These are phyloP conservation scores for Echinometra lucunter DNA, from an alignment of 53 echinoderm and acorn worm species.

Conservation along the genomic window DNA sequence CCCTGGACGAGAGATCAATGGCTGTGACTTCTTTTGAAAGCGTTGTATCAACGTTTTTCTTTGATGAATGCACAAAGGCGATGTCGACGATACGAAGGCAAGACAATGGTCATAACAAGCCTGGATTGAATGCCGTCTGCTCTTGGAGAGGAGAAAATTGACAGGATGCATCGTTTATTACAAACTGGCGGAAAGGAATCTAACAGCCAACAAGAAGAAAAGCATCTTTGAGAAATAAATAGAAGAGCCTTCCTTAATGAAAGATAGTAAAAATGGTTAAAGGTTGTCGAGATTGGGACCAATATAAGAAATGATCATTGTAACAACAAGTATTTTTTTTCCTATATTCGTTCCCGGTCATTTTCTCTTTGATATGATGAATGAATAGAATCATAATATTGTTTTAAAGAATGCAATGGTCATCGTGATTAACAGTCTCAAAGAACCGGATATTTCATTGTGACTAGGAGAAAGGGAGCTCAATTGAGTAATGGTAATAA, in stretches of 20 bases:
- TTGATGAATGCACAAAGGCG: conserved; percentile 68
- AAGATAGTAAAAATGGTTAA: background rate
- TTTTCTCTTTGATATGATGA: background rate
- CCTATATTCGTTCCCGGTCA: background rate
- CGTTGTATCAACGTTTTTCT: conserved; percentile 65
- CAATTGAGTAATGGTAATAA: background rate
- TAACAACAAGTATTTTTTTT: background rate
- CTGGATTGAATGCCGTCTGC: background rate
- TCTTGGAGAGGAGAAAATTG: conserved; percentile 9
- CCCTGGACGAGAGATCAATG: conserved; percentile 37
- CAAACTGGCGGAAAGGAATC: conserved; percentile 47
- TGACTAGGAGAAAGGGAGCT: background rate
- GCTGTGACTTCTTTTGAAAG: conserved; percentile 47
- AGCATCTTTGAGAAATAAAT: conserved; percentile 23
- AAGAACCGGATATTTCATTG: background rate
- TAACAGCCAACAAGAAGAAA: conserved; percentile 4
- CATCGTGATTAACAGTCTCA: background rate
- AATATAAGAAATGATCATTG: background rate
- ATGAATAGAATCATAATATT: conserved; percentile 10
- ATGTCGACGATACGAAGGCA: conserved; percentile 19
- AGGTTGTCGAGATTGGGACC: background rate
- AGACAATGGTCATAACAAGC: conserved; percentile 39
- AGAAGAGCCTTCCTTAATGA: background rate
- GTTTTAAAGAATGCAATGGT: background rate
- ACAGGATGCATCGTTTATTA: conserved; percentile 15